phyloP scores from a whole-genome alignment of 1,140 invertebrate species.

The Anastrepha obliqua region DNA sequence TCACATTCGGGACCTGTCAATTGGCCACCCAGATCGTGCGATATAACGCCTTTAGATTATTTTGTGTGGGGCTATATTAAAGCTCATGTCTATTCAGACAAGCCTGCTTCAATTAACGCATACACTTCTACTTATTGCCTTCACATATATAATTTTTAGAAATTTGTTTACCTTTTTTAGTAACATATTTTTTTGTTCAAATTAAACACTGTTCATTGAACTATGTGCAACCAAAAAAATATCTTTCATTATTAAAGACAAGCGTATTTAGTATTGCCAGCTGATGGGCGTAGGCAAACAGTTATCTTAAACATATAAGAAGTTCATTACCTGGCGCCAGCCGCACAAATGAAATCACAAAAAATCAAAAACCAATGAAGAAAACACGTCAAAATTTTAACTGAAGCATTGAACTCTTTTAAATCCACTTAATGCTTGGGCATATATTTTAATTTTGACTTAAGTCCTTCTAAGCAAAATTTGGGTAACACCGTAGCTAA shows the following conservation, averaged over 20 bases:
- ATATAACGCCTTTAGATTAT: no score
- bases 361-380: neutral
- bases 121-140: no score
- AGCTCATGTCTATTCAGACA: no score
- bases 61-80: no score
- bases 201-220: constrained; percentile 12
- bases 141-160: no score
- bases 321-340: neutral
- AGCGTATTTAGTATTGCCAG: neutral
- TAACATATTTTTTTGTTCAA: neutral
- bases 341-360: neutral
- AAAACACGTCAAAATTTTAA: neutral
- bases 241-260: neutral
- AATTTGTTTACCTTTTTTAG: no score
- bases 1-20: no score
- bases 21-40: no score
- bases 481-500: neutral
- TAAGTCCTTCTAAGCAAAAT: neutral
- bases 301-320: neutral
- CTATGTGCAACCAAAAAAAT: neutral
- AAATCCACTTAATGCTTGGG: neutral
- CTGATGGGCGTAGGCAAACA: neutral
- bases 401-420: constrained; percentile 6
- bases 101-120: no score
- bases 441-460: neutral